A percentile compares a stretch with the other conserved stretches of the same genome.
These are phyloP conservation scores for Amphilophus citrinellus DNA, from an alignment of 2,113 vertebrate species.

Conservation along the genomic window DNA sequence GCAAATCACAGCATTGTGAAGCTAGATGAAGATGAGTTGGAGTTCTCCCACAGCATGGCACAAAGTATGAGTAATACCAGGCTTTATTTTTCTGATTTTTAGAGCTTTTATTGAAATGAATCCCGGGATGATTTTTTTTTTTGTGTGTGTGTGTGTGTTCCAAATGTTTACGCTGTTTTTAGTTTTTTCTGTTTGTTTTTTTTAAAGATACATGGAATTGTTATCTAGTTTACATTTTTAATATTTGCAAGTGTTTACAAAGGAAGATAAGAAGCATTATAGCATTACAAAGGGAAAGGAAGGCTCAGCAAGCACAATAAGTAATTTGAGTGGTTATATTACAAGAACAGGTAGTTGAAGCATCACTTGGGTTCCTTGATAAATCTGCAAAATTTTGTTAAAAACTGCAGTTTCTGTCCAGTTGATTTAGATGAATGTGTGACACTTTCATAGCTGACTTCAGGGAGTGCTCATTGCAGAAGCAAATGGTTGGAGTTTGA, in stretches of 20 bases:
- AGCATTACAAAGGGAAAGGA: neutral
- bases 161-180: slow-evolving; percentile 33
- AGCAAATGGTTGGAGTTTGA: no score
- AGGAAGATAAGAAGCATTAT: neutral
- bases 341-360: neutral
- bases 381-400: neutral
- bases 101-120: slow-evolving; percentile 49
- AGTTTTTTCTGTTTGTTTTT: neutral
- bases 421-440: neutral
- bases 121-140: slow-evolving; percentile 12
- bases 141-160: neutral
- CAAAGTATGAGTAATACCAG: slow-evolving; percentile 1
- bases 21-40: slow-evolving; percentile 30
- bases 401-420: neutral
- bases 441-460: neutral
- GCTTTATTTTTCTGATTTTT: slow-evolving; percentile 20
- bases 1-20: slow-evolving; percentile 40
- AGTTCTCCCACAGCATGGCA: slow-evolving; percentile 22
- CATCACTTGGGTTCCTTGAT: neutral
- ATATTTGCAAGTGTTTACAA: neutral
- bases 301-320: neutral
- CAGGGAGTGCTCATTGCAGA: no score
- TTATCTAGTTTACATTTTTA: neutral
- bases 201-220: neutral
- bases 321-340: no score